Percentiles rank a stretch among this genome's conserved stretches.
Evolutionary conservation across 2,797 vertebrate genomes (phyloP).

Genomic region (Carapus acus): DNA sequence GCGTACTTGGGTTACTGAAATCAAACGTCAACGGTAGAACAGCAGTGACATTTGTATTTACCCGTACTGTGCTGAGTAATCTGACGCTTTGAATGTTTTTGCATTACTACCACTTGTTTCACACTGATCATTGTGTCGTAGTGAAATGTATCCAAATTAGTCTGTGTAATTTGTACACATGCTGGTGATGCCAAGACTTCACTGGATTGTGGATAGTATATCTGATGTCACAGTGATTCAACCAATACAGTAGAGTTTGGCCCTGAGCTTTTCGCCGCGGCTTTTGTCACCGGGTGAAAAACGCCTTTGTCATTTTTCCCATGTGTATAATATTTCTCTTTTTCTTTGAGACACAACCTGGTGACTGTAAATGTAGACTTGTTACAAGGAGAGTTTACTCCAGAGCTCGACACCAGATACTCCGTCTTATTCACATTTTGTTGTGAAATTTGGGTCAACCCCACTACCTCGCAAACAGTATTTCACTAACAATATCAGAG

Average conservation of each 20-base stretch:
- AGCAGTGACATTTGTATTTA: neutral
- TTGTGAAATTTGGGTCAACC: too few species aligned
- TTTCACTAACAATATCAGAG: too few species aligned
- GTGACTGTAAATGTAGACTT: neutral
- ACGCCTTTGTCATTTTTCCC: neutral
- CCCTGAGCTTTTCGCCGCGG: neutral
- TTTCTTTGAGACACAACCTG: neutral
- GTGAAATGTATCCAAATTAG: slow-evolving; percentile 44
- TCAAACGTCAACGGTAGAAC: neutral
- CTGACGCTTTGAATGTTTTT: too few species aligned
- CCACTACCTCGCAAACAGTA: too few species aligned
- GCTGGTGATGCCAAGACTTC: slow-evolving; percentile 6
- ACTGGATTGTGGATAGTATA: slow-evolving; percentile 15
- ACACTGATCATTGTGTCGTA: too few species aligned
- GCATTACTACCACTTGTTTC: neutral
- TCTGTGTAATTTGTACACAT: slow-evolving; percentile 26
- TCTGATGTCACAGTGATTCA: slow-evolving; percentile 7
- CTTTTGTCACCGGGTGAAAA: too few species aligned
- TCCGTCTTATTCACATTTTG: neutral
- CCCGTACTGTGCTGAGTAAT: too few species aligned
- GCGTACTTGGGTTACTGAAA: too few species aligned
- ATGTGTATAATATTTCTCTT: neutral
- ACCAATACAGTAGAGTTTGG: slow-evolving; percentile 3
- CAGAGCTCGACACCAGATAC: neutral
- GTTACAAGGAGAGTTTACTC: neutral